phyloP scores from a whole-genome alignment of 2,888 invertebrate genomes.

The Pandemis cinnamomeana region DNA sequence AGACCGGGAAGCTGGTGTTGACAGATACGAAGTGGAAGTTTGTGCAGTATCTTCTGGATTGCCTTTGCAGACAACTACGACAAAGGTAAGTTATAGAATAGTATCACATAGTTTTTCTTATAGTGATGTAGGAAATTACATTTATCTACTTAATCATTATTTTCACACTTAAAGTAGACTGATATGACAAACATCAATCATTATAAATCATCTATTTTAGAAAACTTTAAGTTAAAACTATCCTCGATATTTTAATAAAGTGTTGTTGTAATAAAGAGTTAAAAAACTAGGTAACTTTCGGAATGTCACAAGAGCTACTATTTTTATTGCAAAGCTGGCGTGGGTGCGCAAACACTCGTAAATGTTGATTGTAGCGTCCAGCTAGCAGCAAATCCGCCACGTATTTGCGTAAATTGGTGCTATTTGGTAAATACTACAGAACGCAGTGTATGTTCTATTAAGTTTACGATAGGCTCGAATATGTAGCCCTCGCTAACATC shows the following conservation, averaged over 20 bases:
- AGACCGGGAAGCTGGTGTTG: constrained; percentile 93
- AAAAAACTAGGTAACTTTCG: not conserved
- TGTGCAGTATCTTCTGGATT: constrained; percentile 92
- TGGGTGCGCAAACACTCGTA: constrained; percentile 30
- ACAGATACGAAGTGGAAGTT: constrained; percentile 93
- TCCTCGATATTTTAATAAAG: not conserved
- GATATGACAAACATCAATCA: not conserved
- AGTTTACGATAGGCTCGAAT: constrained; percentile 35
- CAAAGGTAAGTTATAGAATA: constrained; percentile 88
- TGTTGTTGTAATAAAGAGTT: not conserved
- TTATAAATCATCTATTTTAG: not conserved
- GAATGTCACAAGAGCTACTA: not conserved
- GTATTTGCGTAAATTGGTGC: constrained; percentile 24
- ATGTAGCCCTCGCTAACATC: constrained; percentile 27
- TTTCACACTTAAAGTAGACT: not conserved
- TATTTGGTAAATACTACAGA: constrained; percentile 23
- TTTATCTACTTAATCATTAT: not conserved
- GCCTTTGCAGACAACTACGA: constrained; percentile 89
- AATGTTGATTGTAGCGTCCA: constrained; percentile 10
- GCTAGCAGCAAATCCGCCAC: constrained; percentile 17
- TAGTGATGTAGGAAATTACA: not conserved
- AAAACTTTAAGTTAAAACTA: not conserved
- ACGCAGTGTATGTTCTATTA: constrained; percentile 30
- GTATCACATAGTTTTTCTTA: not conserved
- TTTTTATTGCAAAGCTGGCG: constrained; percentile 23